Percentiles rank a stretch among this genome's conserved stretches.
Evolutionary conservation across 2,888 invertebrate species (phyloP).

Genomic region (Cyaniris semiargus): DNA sequence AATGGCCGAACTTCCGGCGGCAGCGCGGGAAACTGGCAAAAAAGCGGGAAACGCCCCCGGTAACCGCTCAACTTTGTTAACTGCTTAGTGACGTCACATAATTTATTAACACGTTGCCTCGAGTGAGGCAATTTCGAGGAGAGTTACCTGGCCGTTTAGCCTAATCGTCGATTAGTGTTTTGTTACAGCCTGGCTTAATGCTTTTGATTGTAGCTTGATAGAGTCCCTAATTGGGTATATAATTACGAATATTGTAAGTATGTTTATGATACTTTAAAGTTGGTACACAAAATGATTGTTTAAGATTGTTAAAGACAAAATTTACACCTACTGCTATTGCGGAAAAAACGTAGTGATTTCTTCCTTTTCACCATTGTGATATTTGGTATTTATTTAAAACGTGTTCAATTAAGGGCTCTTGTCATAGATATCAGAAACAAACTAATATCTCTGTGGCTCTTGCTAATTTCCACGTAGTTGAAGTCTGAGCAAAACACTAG

Average conservation of each 20-base stretch:
- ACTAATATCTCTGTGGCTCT: no score
- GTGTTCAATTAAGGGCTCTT: no score
- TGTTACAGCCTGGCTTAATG: constrained; percentile 31
- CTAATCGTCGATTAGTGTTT: constrained; percentile 49
- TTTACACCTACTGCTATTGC: no score
- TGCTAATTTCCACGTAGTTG: neutral
- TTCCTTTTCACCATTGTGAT: no score
- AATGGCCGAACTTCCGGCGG: constrained; percentile 81
- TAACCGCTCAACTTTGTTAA: constrained; percentile 70
- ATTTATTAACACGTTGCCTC: constrained; percentile 78
- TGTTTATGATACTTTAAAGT: neutral
- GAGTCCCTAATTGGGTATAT: neutral
- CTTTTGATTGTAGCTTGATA: neutral
- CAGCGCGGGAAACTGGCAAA: constrained; percentile 77
- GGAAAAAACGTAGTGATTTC: no score
- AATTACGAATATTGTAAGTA: neutral
- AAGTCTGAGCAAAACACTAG: neutral
- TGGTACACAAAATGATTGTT: neutral
- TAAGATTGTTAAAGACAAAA: no score
- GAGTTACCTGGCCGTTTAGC: constrained; percentile 60
- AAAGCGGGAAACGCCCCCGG: constrained; percentile 77
- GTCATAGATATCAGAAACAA: no score
- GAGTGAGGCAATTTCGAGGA: constrained; percentile 57
- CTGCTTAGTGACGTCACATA: constrained; percentile 76
- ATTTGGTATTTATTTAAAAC: no score